Conservation (phyloP, 2,888 invertebrate species). For the Aphrophora alni region DNA sequence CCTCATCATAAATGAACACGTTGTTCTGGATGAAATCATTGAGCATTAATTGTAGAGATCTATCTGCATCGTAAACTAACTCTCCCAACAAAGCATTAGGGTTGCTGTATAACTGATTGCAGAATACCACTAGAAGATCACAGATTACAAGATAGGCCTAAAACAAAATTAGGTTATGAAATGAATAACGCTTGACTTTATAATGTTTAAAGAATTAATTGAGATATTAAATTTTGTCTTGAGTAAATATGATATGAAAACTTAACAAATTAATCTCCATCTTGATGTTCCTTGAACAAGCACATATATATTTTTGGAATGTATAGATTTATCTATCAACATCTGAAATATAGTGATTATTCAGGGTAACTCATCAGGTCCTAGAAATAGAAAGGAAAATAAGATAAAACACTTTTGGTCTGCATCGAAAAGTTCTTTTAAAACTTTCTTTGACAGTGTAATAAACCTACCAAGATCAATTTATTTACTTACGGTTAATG, state of each 20-base stretch:
- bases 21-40: conserved; percentile 92
- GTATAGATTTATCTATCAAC: too few species aligned
- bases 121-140: conserved; percentile 92
- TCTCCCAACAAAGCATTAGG: conserved; percentile 58
- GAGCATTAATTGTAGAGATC: conserved; percentile 78
- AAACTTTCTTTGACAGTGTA: too few species aligned
- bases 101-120: conserved; percentile 72
- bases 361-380: too few species aligned
- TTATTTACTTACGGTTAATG: too few species aligned
- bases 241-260: conserved; percentile 19
- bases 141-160: conserved; percentile 95
- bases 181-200: conserved; percentile 10
- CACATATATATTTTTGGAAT: too few species aligned
- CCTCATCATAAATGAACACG: conserved; percentile 92
- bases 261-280: too few species aligned
- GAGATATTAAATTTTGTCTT: background rate
- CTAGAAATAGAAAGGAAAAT: too few species aligned
- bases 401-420: too few species aligned
- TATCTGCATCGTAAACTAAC: conserved; percentile 82
- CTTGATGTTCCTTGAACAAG: too few species aligned
- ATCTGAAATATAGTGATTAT: too few species aligned
- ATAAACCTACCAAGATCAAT: too few species aligned
- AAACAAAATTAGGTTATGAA: conserved; percentile 41
- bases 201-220: background rate
- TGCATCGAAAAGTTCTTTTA: too few species aligned